phyloP scores from a whole-genome alignment of 2,888 invertebrate genomes.

The Sinopyrophorus schimmeli region DNA sequence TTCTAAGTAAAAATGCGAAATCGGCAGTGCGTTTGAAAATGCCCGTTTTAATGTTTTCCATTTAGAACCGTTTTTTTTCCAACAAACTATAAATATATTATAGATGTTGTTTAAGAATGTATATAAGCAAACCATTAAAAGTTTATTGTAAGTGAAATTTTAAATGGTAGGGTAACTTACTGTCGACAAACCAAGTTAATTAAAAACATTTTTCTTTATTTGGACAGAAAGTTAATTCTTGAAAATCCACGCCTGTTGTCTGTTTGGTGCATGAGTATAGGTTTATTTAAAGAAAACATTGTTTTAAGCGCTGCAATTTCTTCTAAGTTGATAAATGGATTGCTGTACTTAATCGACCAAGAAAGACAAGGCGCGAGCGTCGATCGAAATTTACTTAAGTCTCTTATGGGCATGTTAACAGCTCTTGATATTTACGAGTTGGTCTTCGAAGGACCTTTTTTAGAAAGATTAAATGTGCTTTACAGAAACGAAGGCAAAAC shows the following conservation, averaged over 20 bases:
- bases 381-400: conserved; percentile 86
- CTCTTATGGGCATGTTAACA: conserved; percentile 88
- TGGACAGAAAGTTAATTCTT: conserved; percentile 92
- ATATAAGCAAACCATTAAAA: no score
- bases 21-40: no score
- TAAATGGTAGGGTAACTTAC: conserved; percentile 91
- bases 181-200: conserved; percentile 97
- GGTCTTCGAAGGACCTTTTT: conserved; percentile 82
- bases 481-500: conserved; percentile 89
- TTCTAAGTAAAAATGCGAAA: no score
- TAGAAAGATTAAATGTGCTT: conserved; percentile 83
- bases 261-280: conserved; percentile 95
- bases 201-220: conserved; percentile 92
- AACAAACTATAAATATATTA: no score
- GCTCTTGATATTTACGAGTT: conserved; percentile 89
- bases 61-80: no score
- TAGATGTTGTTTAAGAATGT: no score
- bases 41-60: no score
- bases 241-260: conserved; percentile 90
- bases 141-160: no score
- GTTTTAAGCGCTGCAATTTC: conserved; percentile 83
- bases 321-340: conserved; percentile 82
- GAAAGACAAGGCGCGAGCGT: conserved; percentile 89
- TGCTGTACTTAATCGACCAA: conserved; percentile 84
- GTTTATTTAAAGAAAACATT: conserved; percentile 88